phyloP scores from a whole-genome alignment of 2,113 vertebrate genomes.

The Nasalis larvatus region DNA sequence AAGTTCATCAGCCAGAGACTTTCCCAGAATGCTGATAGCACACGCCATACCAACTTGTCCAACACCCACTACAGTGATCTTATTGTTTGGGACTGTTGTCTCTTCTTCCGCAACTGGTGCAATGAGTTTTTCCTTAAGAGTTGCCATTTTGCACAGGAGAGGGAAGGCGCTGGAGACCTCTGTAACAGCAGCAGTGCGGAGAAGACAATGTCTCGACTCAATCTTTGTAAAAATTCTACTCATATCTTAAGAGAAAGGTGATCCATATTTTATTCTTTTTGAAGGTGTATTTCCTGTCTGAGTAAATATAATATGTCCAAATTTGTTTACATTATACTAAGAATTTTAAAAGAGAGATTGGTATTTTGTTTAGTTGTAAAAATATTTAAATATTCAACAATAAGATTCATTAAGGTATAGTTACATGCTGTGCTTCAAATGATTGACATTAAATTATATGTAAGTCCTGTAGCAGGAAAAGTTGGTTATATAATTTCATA shows the following conservation, averaged over 20 bases:
- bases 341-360: not conserved
- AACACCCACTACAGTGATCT: too few species aligned
- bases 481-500: not conserved
- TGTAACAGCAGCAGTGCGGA: too few species aligned
- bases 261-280: not conserved
- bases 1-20: too few species aligned
- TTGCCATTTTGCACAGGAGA: too few species aligned
- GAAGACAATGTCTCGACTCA: too few species aligned
- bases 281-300: not conserved
- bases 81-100: too few species aligned
- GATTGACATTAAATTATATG: not conserved
- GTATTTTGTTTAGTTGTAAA: not conserved
- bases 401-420: not conserved
- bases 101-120: too few species aligned
- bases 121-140: too few species aligned
- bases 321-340: not conserved
- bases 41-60: too few species aligned
- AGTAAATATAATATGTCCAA: not conserved
- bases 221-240: not conserved
- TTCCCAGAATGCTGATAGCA: too few species aligned
- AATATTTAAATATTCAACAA: not conserved
- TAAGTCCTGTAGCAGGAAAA: not conserved
- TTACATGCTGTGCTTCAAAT: not conserved
- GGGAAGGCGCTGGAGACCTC: too few species aligned
- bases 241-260: not conserved